Evolutionary conservation across 2,888 invertebrate species (phyloP).

Genomic region (Ganaspis brasiliensis): DNA sequence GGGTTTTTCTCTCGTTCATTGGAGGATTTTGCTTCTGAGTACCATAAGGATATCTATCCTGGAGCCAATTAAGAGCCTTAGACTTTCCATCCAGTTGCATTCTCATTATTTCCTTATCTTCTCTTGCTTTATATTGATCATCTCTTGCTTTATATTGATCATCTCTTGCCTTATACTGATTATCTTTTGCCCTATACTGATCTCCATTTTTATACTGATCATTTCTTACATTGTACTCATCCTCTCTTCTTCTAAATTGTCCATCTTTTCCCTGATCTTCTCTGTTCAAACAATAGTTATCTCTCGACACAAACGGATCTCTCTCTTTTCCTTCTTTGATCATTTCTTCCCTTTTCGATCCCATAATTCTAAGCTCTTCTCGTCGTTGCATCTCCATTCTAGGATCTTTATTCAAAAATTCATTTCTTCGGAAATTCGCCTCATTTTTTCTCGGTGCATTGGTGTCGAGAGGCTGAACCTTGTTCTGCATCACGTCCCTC

Average conservation of each 20-base stretch:
- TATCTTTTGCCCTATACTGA: no score
- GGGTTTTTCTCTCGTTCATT: slow-evolving; percentile 52
- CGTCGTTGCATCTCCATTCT: slow-evolving; percentile 4
- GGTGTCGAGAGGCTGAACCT: slow-evolving; percentile 35
- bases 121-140: not conserved
- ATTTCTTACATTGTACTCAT: no score
- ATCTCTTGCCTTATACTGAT: not conserved
- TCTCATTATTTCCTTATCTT: not conserved
- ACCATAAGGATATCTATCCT: slow-evolving; percentile 69
- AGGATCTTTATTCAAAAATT: slow-evolving; percentile 8
- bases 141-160: not conserved
- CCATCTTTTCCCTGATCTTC: no score
- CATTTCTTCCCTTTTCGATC: not conserved
- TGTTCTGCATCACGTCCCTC: slow-evolving; percentile 65
- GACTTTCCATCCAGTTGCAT: slow-evolving; percentile 56
- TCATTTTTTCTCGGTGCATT: slow-evolving; percentile 49
- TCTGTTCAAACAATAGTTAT: no score
- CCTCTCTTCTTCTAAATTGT: not conserved
- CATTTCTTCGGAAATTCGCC: slow-evolving; percentile 33
- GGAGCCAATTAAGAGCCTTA: slow-evolving; percentile 71
- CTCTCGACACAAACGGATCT: no score
- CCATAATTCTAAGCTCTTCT: not conserved
- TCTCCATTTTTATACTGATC: no score
- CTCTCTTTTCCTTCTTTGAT: not conserved
- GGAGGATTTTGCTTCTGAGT: slow-evolving; percentile 41